Percentiles rank a stretch among this genome's conserved stretches.
Conservation (phyloP, 2,888 invertebrate genomes). For the Sialis lutaria region DNA sequence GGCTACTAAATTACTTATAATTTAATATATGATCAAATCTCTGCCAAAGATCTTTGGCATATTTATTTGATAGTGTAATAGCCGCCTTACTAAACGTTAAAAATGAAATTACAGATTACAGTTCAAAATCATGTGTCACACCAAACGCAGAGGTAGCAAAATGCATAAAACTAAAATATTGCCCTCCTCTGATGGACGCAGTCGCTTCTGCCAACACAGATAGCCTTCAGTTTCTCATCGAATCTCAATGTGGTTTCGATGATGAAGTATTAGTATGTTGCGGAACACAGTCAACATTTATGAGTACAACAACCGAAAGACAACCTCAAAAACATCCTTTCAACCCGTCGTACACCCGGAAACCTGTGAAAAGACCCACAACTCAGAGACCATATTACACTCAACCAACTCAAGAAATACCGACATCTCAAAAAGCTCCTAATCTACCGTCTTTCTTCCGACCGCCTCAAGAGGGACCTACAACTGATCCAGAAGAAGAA, state of each 20-base stretch:
- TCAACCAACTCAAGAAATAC: not conserved
- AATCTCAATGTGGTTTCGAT: constrained; percentile 36
- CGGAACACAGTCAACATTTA: constrained; percentile 14
- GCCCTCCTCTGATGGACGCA: constrained; percentile 24
- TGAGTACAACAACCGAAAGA: not conserved
- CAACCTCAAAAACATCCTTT: too few relatives aligned
- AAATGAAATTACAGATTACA: not conserved
- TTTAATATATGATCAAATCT: too few relatives aligned
- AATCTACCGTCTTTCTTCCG: not conserved
- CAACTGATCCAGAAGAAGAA: not conserved
- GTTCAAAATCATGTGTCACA: constrained; percentile 21
- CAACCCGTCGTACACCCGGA: too few relatives aligned
- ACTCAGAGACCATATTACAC: too few relatives aligned
- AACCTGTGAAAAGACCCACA: too few relatives aligned
- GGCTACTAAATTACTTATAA: too few relatives aligned
- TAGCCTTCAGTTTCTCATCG: constrained; percentile 24
- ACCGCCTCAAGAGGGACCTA: not conserved
- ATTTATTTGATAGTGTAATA: too few relatives aligned
- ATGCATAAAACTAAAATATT: constrained; percentile 33
- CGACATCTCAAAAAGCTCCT: not conserved
- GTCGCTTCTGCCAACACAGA: constrained; percentile 18
- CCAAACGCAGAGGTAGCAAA: constrained; percentile 25
- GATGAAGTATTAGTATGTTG: constrained; percentile 34
- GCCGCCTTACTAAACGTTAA: too few relatives aligned
- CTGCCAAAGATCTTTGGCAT: too few relatives aligned